Conservation (phyloP, 2,113 vertebrate species). For the Toxostoma redivivum region DNA sequence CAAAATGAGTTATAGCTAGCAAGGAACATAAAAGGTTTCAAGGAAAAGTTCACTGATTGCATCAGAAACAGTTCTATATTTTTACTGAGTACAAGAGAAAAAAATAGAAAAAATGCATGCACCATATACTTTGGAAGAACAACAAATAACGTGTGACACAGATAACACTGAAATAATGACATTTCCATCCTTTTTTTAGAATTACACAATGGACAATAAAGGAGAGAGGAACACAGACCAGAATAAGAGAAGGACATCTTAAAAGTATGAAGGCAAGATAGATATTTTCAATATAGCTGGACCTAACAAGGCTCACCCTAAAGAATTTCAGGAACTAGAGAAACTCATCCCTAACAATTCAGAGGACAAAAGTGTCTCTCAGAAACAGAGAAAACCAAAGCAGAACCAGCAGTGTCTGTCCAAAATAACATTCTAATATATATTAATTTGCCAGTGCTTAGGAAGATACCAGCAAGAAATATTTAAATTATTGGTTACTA, state of each 20-base stretch:
- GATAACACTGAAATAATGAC: neutral
- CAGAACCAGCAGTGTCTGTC: rapidly evolving
- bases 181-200: neutral
- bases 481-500: neutral
- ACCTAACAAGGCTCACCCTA: neutral
- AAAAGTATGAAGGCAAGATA: neutral
- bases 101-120: neutral
- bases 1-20: neutral
- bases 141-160: neutral
- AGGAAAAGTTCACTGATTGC: neutral
- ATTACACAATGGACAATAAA: neutral
- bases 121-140: neutral
- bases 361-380: neutral
- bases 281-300: neutral
- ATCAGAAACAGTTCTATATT: neutral
- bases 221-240: neutral
- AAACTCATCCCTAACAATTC: neutral
- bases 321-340: neutral
- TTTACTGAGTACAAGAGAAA: neutral
- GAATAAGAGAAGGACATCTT: neutral
- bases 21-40: neutral
- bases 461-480: neutral
- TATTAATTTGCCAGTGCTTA: neutral
- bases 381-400: neutral
- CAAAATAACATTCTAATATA: neutral